Percentiles rank a stretch among this genome's conserved stretches.
These are phyloP conservation scores for Burhinus bistriatus DNA, from an alignment of 2,113 vertebrate species.

Conservation along the genomic window DNA sequence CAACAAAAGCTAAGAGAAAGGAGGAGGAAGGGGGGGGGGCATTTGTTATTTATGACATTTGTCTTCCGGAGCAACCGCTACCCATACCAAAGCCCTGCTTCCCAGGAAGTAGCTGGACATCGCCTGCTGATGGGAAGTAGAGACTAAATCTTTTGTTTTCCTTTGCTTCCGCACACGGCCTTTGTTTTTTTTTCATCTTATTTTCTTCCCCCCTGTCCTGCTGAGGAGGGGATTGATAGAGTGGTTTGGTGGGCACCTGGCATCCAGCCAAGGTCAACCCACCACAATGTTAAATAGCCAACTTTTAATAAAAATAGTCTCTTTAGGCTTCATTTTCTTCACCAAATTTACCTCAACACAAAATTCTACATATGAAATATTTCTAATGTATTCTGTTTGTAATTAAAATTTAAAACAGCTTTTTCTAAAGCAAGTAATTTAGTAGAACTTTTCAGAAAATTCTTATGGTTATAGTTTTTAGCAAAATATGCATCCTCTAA, in stretches of 20 bases:
- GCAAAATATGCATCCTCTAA: not conserved
- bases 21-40: not conserved
- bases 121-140: not conserved
- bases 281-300: not conserved
- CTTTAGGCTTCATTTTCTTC: not conserved
- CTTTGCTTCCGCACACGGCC: too few species aligned
- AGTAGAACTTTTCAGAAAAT: not conserved
- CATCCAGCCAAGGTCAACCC: too few species aligned
- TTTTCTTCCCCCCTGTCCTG: too few species aligned
- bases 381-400: not conserved
- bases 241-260: too few species aligned
- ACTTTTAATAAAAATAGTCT: not conserved
- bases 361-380: not conserved
- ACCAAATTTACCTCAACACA: not conserved
- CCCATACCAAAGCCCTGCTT: not conserved
- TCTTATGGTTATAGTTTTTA: not conserved
- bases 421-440: not conserved
- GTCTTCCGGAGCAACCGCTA: not conserved
- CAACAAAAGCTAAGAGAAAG: not conserved
- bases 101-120: not conserved
- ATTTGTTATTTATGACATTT: not conserved
- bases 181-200: too few species aligned
- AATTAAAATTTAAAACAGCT: not conserved
- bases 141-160: too few species aligned
- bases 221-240: too few species aligned